Base-by-base conservation (phyloP, 1,140 invertebrate genomes). In the Zophobas atratus region DNA sequence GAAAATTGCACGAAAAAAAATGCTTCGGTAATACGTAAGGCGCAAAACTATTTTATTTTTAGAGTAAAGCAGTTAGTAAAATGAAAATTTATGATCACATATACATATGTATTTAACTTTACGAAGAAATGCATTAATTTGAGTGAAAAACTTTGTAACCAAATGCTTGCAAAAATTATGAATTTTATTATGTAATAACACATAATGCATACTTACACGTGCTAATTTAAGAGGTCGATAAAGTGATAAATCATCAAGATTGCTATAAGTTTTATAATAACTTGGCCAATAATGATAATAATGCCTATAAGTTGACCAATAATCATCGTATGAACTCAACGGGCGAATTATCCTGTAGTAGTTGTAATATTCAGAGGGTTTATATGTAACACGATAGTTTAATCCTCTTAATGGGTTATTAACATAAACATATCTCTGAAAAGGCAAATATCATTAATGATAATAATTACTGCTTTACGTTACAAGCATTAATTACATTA, bases 381-480 rank as follows among this genome's bases (percentile, higher is more conserved):
- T 48, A 53, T 63, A 72, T 43, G 72, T 39, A 32, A 39, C 60
- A 49, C 48, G 41, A 56, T 76, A 77, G 20, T 70, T 70, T 53
- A 71, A 51, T 34, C 76, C 63, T 71, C 63, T 75, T 55, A 75
- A 60, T 77, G 81, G 67, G 49, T 74, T 80, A 34, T 80, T 72
- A 36, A 82, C 60, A 79, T 82, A 81, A 70, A 83, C 60, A 67
- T 81, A 79, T 70, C 79, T 83, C 82, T 83, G 81, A n/a, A 78
- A 78, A 74, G 38, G 55, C 60, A 41, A 77, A 72, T 55, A 20
- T 20, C 20, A 20, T 20, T 20, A 20, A 20, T 20, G 20, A 20
- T 20, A 20, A 20, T 20, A 20, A 20, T 20, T 20, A 20, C 20
- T 20, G 20, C 20, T 20, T 20, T 20, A 20, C 20, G 20, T 20